Base-by-base conservation (phyloP, 2,113 vertebrate genomes). In the Channa argus region DNA sequence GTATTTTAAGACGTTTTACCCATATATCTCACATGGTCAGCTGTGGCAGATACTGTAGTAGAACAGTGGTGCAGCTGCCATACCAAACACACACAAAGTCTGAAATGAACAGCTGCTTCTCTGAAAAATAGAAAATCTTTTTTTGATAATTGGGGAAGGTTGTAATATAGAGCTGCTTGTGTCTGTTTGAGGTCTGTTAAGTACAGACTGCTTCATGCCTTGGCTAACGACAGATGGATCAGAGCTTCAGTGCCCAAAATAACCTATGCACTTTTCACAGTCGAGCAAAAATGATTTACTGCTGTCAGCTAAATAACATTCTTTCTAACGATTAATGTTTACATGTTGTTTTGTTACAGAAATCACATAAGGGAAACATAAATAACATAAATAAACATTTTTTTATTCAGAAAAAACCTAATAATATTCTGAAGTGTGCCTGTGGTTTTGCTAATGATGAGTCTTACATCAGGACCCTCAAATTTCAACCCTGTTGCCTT, bases 151-250 rank as follows among this genome's bases (percentile, higher is more conserved):
- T 85, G 81, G 53, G 52, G 46, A 87, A 89, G 79, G 83, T 85
- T 89, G 80, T 90, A 91, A 92, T 89, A 91, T 78, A 59, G 77
- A 71, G 67, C 74, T 81, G 77, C 80, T 75, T 60, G 76, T 88
- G 79, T 85, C 81, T 79, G 56, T 90, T 88, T 89, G 75, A 88
- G 77, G 86, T 70, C 74, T 12, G 36, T 83, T 88, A 91, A 92
- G 61, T 88, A 93, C 85, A 92, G 86, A 61, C 67, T 82, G 63
- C 43, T 33, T 12, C 5, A 24, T 50, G 65, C 63, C 73, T 71
- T 47, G 6, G 61, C 63, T 71, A 81, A 64, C 11, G 33, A 39
- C 5, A 37, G 76, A 61, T 33, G 39, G 63, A 84, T 70, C 50
- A 11, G 71, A 63, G 76, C 52, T 58, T 10, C 9, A 14, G 56